These are phyloP conservation scores for Platysternon megacephalum DNA, from an alignment of 2,113 vertebrate species.

Conservation along the genomic window DNA sequence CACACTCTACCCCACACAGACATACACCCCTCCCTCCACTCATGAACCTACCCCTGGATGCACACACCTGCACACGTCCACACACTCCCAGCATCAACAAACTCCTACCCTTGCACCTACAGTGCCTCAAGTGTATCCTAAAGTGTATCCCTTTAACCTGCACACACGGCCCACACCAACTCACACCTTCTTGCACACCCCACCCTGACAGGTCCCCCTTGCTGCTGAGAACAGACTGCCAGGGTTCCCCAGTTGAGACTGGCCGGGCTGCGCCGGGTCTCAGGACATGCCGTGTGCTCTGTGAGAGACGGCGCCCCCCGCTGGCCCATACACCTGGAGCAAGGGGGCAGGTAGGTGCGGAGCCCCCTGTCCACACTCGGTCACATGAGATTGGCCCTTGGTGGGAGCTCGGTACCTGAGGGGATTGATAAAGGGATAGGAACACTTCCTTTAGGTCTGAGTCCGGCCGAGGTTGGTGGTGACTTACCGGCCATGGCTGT, in stretches of 20 bases:
- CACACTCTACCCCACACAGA: too few species aligned
- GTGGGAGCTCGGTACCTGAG: background rate
- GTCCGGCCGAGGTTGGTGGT: background rate
- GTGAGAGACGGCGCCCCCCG: background rate
- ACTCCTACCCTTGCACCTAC: background rate
- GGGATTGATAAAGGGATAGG: background rate
- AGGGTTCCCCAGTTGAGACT: background rate
- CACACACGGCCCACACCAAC: background rate
- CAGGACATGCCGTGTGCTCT: background rate
- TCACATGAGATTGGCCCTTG: background rate
- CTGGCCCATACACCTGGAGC: background rate
- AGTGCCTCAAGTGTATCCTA: background rate
- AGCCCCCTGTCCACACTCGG: background rate
- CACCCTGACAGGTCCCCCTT: background rate
- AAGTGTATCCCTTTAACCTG: background rate
- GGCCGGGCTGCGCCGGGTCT: background rate
- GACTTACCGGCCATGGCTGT: background rate
- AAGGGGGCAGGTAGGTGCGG: background rate
- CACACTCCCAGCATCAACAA: background rate
- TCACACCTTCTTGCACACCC: background rate
- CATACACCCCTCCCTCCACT: background rate
- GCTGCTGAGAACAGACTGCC: background rate
- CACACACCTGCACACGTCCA: background rate
- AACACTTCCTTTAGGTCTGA: background rate
- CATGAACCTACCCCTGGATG: background rate